Evolutionary conservation across 2,797 vertebrate species (phyloP).

Genomic region (Poeciliopsis presidionis): DNA sequence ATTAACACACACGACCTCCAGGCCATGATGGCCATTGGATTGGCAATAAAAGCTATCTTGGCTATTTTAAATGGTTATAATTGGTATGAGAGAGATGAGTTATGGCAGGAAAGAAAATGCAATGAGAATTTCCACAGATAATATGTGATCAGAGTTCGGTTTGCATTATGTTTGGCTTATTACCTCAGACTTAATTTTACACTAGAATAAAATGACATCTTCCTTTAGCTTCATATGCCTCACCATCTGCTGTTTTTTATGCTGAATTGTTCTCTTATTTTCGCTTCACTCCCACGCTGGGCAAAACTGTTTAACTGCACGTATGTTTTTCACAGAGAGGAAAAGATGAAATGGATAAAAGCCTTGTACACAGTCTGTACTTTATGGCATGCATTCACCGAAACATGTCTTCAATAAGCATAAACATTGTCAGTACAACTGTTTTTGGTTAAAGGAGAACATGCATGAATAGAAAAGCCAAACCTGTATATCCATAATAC

Average conservation of each 20-base stretch:
- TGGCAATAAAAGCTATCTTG: slow-evolving; percentile 68
- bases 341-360: slow-evolving; percentile 61
- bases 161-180: slow-evolving; percentile 47
- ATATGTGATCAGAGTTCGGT: slow-evolving; percentile 30
- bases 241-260: slow-evolving; percentile 54
- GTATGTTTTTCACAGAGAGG: slow-evolving; percentile 52
- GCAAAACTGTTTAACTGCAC: slow-evolving; percentile 46
- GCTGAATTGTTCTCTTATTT: slow-evolving; percentile 35
- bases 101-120: slow-evolving; percentile 35
- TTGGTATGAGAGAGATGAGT: slow-evolving; percentile 45
- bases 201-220: slow-evolving; percentile 27
- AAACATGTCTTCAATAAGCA: background rate
- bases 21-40: slow-evolving; percentile 59
- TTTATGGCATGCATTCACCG: background rate
- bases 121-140: slow-evolving; percentile 23
- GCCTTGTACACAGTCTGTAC: background rate
- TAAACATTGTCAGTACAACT: background rate
- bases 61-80: slow-evolving; percentile 59
- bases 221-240: slow-evolving; percentile 29
- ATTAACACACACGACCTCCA: slow-evolving; percentile 68
- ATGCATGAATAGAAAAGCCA: background rate
- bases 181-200: slow-evolving; percentile 44
- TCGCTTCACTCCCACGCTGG: slow-evolving; percentile 30
- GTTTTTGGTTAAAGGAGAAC: background rate
- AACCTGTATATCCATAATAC: background rate